Evolutionary conservation across 1,140 invertebrate species (phyloP), one percentile per base, ranked within the genome.

Genomic region (Drosophila bifasciata): DNA sequence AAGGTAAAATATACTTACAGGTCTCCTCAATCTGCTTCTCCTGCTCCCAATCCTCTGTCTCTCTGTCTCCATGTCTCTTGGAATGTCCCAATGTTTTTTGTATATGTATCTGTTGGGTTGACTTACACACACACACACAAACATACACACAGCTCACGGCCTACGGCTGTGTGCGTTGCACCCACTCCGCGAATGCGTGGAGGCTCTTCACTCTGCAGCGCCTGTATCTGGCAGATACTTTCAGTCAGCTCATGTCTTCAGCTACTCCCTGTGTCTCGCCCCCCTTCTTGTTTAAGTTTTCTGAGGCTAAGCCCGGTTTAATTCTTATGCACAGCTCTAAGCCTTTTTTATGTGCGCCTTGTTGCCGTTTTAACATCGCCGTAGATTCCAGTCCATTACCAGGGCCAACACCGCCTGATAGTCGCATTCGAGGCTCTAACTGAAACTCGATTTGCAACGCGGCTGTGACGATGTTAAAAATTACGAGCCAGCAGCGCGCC

Each of bases 321-420:
- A 73, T 79, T 85, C 76, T 76, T 75, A 79, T 80, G 76, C 78
- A 79, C 67, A 21, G 19, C 66, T 76, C 62, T 64, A 50, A 45
- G 60, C 71, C 51, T 56, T 79, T 62, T 69, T 60, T 50, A 63
- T 77, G 43, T 43, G 53, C 57, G 43, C 57, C 57, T 41, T 66
- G 53, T 49, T 41, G 56, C 36, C 41, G 49, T 71, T 67, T 67
- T 76, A 56, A 32, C 45, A 44, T 45, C 43, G 71, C 41, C 56
- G 43, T 57, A 68, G 62, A 61, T 60, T 69, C 50, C 52, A 50
- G 45, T 62, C 56, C 46, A 64, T 76, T 79, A 61, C 57, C 78
- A 76, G 79, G 73, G 58, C 75, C 66, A 80, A 68, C 40, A 64
- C 15, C 62, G 40, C 46, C 67, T 40, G 8, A 6, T 28, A 28